Base-by-base conservation (phyloP, 2,797 vertebrate species). In the Myotis planiceps region DNA sequence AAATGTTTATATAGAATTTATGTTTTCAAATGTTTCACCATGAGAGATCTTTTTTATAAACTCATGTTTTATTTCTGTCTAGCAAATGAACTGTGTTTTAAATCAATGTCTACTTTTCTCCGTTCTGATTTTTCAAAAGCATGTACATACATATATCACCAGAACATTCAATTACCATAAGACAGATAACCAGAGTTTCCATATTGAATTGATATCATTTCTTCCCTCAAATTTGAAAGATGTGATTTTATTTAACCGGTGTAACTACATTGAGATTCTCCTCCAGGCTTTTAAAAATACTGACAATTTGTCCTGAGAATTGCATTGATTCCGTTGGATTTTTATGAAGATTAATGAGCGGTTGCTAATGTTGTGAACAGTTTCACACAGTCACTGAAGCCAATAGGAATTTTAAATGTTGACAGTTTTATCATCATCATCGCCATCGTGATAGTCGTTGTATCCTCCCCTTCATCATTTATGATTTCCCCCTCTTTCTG, bases 301-400 rank as follows among this genome's bases (percentile, higher is more conserved):
- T 93, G 93, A 94, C 42, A 95, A n/a, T 89, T 86, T 91, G 82
- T 96, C 53, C 66, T 84, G 72, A 18, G 75, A 79, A 92, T 89
- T 94, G 32, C 47, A 91, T 93, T 92, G 83, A 95, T 49, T 91
- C 88, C 89, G 92, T 81, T 95, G 83, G 66, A 91, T 96, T 95
- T 92, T 96, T 89, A 94, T 95, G 86, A 97, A 96, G 94, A 97
- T 95, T 80, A 94, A 94, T 89, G 95, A 94, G 82, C 66, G 34
- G n/a, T 81, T 58, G 29, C 66, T 78, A 92, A 53, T 18, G 84
- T 85, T 13, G 34, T 37, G 72, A 93, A 95, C 42, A 60, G 18
- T 94, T 92, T 84, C 81, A 87, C 29, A 47, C 6, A 91, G 60
- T 95, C 27, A 32, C 60, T 68, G 42, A 92, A 91, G 37, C 32